Conservation (phyloP, 2,113 vertebrate species). For the Podiceps cristatus region DNA sequence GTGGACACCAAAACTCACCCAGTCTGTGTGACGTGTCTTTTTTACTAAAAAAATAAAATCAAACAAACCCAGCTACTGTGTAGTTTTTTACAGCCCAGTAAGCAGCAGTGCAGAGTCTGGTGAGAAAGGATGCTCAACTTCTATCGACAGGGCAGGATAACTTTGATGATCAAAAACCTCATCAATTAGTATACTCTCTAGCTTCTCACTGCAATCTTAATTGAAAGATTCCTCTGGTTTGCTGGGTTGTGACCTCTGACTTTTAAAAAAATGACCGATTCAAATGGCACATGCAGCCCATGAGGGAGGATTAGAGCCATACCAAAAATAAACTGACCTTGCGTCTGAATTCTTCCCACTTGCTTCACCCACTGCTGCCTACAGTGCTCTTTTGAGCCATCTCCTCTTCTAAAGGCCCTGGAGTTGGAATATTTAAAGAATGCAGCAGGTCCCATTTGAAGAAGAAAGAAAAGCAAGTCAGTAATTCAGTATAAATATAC, state of each 20-base stretch:
- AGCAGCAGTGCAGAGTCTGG: neutral
- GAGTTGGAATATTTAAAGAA: constrained; percentile 1
- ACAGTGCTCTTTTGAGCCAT: neutral
- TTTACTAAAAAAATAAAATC: constrained; percentile 62
- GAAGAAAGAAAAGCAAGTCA: neutral
- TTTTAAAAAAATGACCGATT: constrained; percentile 1
- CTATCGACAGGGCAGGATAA: neutral
- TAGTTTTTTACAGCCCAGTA: constrained; percentile 6
- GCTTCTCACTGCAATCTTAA: neutral
- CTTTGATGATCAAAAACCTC: neutral
- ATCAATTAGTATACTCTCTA: constrained; percentile 13
- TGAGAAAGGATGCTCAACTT: neutral
- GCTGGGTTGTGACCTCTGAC: constrained; percentile 1
- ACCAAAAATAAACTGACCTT: neutral
- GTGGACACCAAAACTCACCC: constrained; percentile 69
- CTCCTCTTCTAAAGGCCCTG: neutral
- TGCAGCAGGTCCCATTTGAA: neutral
- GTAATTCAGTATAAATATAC: neutral
- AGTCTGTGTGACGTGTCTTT: constrained; percentile 44
- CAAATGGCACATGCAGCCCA: neutral
- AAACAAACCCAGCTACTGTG: constrained; percentile 55
- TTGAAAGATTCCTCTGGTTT: constrained; percentile 18
- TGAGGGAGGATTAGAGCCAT: neutral
- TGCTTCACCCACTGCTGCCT: neutral
- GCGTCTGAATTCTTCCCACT: neutral